A percentile compares a stretch with the other conserved stretches of the same genome.
Conservation (phyloP, 2,113 vertebrate genomes). For the Coryphaenoides rupestris region DNA sequence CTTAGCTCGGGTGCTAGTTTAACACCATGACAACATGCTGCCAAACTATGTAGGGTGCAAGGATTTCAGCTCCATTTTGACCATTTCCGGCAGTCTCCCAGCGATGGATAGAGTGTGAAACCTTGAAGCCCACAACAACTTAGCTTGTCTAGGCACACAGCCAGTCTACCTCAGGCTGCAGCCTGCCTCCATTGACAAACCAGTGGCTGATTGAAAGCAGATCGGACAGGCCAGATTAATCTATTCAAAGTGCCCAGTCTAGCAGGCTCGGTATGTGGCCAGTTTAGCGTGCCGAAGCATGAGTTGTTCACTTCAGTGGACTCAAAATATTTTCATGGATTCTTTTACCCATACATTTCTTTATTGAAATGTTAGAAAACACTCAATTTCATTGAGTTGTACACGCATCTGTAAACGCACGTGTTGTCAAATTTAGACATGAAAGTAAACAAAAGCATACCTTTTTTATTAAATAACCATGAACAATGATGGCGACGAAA, state of each 20-base stretch:
- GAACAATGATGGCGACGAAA: neutral
- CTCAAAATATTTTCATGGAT: too few species aligned
- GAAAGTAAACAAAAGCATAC: too few species aligned
- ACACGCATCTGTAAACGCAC: too few species aligned
- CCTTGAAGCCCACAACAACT: neutral
- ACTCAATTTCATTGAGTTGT: neutral
- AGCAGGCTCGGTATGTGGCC: conserved; percentile 40
- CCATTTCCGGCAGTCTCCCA: too few species aligned
- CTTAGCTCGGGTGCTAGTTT: too few species aligned
- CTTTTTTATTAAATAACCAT: too few species aligned
- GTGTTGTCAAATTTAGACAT: too few species aligned
- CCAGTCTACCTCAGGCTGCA: conserved; percentile 1
- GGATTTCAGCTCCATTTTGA: too few species aligned
- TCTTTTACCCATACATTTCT: neutral
- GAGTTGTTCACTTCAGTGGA: too few species aligned
- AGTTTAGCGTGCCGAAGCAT: neutral
- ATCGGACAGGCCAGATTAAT: conserved; percentile 51
- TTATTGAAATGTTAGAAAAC: neutral
- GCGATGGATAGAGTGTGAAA: too few species aligned
- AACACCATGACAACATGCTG: too few species aligned
- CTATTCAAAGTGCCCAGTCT: conserved; percentile 53
- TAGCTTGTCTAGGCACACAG: conserved; percentile 28
- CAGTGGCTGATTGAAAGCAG: conserved; percentile 45
- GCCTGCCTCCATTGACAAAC: conserved; percentile 38
- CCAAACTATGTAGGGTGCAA: too few species aligned